Percentiles rank a stretch among this genome's conserved stretches.
These are phyloP conservation scores for Malurus cyaneus DNA, from an alignment of 2,113 vertebrate species.

Conservation along the genomic window DNA sequence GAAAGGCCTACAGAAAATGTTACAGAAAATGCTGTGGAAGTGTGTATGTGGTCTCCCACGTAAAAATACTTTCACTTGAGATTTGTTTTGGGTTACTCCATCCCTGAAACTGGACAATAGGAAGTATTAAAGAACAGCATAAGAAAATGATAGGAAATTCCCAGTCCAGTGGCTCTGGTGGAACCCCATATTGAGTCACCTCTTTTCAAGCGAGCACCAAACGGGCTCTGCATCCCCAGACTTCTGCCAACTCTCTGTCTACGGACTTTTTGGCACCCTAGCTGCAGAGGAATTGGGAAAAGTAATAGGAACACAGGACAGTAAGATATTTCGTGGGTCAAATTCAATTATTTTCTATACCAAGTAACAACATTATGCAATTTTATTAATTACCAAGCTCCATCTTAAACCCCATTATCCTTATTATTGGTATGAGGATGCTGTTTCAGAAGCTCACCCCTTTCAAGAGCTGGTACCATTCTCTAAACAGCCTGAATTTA, in stretches of 20 bases:
- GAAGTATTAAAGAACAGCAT: background rate
- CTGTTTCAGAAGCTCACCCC: background rate
- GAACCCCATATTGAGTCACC: accelerated
- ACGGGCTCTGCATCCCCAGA: background rate
- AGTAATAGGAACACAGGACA: background rate
- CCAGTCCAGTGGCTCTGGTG: background rate
- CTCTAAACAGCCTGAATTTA: background rate
- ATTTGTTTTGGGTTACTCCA: background rate
- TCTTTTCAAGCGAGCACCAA: background rate
- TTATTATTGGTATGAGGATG: background rate
- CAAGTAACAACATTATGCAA: background rate
- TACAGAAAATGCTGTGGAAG: background rate
- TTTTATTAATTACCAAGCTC: background rate
- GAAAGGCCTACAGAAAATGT: background rate
- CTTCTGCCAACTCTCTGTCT: conserved; percentile 28
- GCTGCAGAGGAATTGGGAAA: background rate
- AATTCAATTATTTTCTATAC: background rate
- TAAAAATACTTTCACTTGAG: background rate
- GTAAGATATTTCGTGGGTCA: background rate
- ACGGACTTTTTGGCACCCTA: background rate
- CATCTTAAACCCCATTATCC: background rate
- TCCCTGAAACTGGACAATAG: background rate
- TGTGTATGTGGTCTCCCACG: background rate
- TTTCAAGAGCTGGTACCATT: background rate
- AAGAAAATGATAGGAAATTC: background rate